phyloP scores from a whole-genome alignment of 2,113 vertebrate species.

The Thalassoma bifasciatum region DNA sequence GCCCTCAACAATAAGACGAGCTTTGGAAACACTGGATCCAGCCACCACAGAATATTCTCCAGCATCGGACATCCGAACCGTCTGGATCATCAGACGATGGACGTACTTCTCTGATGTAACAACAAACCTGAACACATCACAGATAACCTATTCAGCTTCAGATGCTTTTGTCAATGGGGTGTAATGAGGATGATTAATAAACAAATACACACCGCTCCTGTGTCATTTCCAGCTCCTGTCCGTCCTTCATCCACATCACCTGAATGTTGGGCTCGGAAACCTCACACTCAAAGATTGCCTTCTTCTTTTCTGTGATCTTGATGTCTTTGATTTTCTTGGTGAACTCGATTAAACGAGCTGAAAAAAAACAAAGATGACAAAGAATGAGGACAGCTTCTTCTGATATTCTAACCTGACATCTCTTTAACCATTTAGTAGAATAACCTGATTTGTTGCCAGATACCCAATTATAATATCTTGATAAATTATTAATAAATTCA shows the following conservation, averaged over 20 bases:
- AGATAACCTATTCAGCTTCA: neutral
- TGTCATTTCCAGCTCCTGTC: constrained; percentile 89
- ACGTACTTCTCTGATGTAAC: constrained; percentile 91
- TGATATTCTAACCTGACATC: too few species aligned
- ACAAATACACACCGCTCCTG: constrained; percentile 87
- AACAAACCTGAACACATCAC: constrained; percentile 81
- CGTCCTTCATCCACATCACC: constrained; percentile 98
- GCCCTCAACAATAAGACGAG: constrained; percentile 92
- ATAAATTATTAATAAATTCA: too few species aligned
- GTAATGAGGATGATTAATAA: neutral
- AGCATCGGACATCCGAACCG: constrained; percentile 91
- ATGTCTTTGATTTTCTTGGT: constrained; percentile 98
- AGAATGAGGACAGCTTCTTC: too few species aligned
- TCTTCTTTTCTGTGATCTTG: constrained; percentile 97
- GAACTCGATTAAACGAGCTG: constrained; percentile 97
- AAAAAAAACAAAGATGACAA: neutral
- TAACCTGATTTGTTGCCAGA: too few species aligned
- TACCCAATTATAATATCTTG: too few species aligned
- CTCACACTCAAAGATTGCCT: constrained; percentile 96
- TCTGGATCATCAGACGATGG: constrained; percentile 94
- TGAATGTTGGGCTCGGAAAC: constrained; percentile 94
- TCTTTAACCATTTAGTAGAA: too few species aligned
- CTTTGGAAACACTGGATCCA: constrained; percentile 92
- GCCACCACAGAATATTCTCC: constrained; percentile 95
- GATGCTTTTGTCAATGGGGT: neutral